These are phyloP conservation scores for Ophioninae sp. DNA, from an alignment of 2,888 invertebrate genomes.

Conservation along the genomic window DNA sequence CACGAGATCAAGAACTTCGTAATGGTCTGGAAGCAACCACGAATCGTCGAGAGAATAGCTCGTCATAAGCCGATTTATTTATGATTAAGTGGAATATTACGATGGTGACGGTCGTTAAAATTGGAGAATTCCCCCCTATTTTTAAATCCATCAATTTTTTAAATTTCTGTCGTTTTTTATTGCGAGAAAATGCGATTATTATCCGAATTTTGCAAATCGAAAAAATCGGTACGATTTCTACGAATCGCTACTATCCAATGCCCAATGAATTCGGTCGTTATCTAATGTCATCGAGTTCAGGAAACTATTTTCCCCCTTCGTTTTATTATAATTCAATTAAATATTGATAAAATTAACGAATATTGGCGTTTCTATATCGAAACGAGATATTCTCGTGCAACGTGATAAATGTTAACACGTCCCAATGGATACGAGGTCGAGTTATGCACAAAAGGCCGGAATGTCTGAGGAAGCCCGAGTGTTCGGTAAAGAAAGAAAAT, in stretches of 20 bases:
- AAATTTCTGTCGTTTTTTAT: neutral
- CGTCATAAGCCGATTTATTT: conserved; percentile 53
- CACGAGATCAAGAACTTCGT: conserved; percentile 45
- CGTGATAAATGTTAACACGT: neutral
- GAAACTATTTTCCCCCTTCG: neutral
- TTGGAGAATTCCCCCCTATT: neutral
- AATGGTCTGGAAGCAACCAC: conserved; percentile 49
- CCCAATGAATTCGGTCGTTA: neutral
- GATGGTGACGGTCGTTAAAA: conserved; percentile 17
- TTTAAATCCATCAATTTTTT: conserved; percentile 7
- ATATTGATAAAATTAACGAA: neutral
- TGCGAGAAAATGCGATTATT: neutral
- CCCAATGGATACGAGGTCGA: neutral
- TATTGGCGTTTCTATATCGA: neutral
- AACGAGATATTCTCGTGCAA: neutral
- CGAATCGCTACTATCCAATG: neutral
- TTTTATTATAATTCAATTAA: neutral
- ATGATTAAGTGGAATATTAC: conserved; percentile 47
- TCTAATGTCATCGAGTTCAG: neutral
- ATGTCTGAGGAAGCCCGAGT: neutral
- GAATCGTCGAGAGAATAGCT: conserved; percentile 15
- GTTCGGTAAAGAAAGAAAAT: conserved; percentile 14
- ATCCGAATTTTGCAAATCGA: neutral
- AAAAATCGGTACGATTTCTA: neutral
- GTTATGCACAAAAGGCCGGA: neutral